phyloP scores from a whole-genome alignment of 2,797 vertebrate genomes.

The Aphelocoma californica region DNA sequence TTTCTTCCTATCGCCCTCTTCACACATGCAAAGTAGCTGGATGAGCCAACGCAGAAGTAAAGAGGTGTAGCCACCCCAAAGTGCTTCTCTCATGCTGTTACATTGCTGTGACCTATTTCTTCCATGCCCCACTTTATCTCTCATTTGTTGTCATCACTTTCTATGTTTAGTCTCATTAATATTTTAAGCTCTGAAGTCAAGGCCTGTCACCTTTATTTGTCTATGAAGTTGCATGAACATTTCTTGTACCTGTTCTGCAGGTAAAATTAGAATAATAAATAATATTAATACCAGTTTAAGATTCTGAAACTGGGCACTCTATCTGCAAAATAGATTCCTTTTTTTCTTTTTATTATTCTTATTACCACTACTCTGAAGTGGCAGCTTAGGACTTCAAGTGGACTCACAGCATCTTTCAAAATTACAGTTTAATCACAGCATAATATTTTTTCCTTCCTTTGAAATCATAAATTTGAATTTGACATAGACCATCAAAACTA shows the following conservation, averaged over 20 bases:
- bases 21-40: not conserved
- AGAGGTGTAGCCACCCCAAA: not conserved
- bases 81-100: not conserved
- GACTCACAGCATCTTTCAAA: slow-evolving; percentile 1
- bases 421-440: not conserved
- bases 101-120: not conserved
- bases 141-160: not conserved
- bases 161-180: slow-evolving; percentile 6
- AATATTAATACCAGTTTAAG: slow-evolving; percentile 3
- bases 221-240: not conserved
- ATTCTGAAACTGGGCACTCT: not conserved
- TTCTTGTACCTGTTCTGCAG: not conserved
- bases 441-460: not conserved
- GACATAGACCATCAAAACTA: not conserved
- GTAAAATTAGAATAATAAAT: slow-evolving; percentile 10
- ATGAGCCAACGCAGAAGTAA: not conserved
- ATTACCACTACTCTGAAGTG: not conserved
- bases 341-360: not conserved
- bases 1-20: not conserved
- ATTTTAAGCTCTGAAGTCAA: not conserved
- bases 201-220: not conserved
- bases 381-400: not conserved
- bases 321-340: not conserved
- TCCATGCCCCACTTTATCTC: not conserved
- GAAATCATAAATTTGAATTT: slow-evolving; percentile 16